A percentile compares a stretch with the other conserved stretches of the same genome.
phyloP scores from a whole-genome alignment of 2,888 invertebrate species.

The Phyto melanocephala region DNA sequence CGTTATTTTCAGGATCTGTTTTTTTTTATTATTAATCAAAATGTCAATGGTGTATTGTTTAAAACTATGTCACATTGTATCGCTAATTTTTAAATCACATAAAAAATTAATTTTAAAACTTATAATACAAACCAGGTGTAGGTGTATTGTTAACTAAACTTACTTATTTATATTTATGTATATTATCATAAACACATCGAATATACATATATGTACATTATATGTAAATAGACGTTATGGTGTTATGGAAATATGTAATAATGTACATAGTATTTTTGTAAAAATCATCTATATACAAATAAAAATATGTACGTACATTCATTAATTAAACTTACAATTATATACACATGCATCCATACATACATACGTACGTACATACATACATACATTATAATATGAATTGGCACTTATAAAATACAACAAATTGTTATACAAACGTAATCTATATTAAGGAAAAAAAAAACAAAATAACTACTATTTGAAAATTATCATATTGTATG shows the following conservation, averaged over 20 bases:
- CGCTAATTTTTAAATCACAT: neutral
- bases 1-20: no score
- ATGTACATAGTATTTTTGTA: neutral
- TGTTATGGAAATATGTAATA: neutral
- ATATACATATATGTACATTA: no score
- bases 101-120: no score
- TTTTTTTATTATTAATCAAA: neutral
- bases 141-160: neutral
- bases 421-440: no score
- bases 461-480: no score
- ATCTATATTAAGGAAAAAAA: conserved; percentile 51
- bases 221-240: neutral
- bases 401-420: conserved; percentile 45
- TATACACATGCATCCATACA: no score
- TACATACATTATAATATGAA: conserved; percentile 27
- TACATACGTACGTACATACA: neutral
- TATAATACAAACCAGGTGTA: conserved; percentile 1
- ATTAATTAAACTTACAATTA: neutral
- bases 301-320: conserved; percentile 11
- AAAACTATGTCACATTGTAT: conserved; percentile 6
- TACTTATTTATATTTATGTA: neutral
- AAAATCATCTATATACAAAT: neutral
- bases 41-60: conserved; percentile 31
- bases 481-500: conserved; percentile 18
- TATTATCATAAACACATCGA: no score